Evolutionary conservation across 2,113 vertebrate genomes (phyloP).

Genomic region (Microtus richardsoni): DNA sequence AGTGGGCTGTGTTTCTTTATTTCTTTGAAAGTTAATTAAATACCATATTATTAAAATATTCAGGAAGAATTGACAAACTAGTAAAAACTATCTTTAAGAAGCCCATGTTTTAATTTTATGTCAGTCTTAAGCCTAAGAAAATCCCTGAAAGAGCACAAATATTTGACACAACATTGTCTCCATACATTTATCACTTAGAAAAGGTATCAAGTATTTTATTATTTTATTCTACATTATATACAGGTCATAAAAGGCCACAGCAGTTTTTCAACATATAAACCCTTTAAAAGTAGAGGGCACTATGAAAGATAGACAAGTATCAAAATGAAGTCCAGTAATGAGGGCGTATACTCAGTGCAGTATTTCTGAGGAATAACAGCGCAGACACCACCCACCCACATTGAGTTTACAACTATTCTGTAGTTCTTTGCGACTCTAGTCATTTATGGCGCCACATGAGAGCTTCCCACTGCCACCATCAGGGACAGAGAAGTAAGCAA

Average conservation of each 20-base stretch:
- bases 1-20: background rate
- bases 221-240: constrained; percentile 92
- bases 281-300: constrained; percentile 89
- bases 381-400: constrained; percentile 39
- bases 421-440: constrained; percentile 24
- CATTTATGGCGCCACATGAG: background rate
- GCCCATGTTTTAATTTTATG: constrained; percentile 47
- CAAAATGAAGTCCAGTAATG: constrained; percentile 85
- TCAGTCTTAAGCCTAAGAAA: constrained; percentile 46
- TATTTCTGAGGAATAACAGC: constrained; percentile 64
- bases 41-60: constrained; percentile 24
- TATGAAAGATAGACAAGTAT: constrained; percentile 86
- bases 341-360: constrained; percentile 83
- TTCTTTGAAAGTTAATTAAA: constrained; percentile 42
- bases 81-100: constrained; percentile 45
- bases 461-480: background rate
- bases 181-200: constrained; percentile 80
- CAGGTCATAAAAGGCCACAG: constrained; percentile 92
- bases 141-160: constrained; percentile 30
- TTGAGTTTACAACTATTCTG: constrained; percentile 19
- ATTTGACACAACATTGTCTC: constrained; percentile 56
- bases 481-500: constrained; percentile 5
- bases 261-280: constrained; percentile 90
- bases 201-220: constrained; percentile 89
- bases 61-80: constrained; percentile 1